Evolutionary conservation across 2,888 invertebrate species (phyloP).

Genomic region (Trissoscelio sp.): DNA sequence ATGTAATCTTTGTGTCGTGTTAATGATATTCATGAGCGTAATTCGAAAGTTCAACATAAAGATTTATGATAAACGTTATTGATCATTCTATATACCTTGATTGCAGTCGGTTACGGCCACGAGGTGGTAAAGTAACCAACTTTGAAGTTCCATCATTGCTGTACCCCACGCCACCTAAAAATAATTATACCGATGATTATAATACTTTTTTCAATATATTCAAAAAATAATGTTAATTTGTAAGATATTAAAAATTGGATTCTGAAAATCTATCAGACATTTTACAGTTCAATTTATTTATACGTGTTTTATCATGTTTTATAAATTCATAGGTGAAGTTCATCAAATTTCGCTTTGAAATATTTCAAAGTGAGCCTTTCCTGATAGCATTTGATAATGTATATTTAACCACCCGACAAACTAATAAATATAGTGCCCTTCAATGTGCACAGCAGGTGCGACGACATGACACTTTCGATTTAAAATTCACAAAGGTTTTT

Average conservation of each 20-base stretch:
- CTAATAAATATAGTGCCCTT: slow-evolving; percentile 4
- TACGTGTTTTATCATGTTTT: too few species aligned
- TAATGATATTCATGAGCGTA: slow-evolving; percentile 21
- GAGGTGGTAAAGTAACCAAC: slow-evolving; percentile 83
- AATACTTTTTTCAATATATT: neutral
- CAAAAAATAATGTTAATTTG: too few species aligned
- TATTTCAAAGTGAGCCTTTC: neutral
- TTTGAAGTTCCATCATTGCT: slow-evolving; percentile 82
- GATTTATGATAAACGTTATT: slow-evolving; percentile 22
- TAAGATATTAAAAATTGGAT: too few species aligned
- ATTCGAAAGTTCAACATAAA: slow-evolving; percentile 13
- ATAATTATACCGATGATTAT: slow-evolving; percentile 28
- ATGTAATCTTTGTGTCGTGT: slow-evolving; percentile 1
- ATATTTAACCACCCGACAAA: slow-evolving; percentile 2
- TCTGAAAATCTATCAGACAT: too few species aligned
- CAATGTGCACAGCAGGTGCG: slow-evolving; percentile 7
- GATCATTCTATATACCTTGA: slow-evolving; percentile 78
- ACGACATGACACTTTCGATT: neutral
- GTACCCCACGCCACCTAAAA: slow-evolving; percentile 83
- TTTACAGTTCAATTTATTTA: too few species aligned
- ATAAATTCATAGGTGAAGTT: too few species aligned
- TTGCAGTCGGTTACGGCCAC: slow-evolving; percentile 83
- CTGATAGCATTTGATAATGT: slow-evolving; percentile 4
- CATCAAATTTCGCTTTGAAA: too few species aligned
- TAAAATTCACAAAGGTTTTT: neutral